A percentile compares a stretch with the other conserved stretches of the same genome.
phyloP scores from a whole-genome alignment of 2,797 vertebrate genomes.

The Falco concolor region DNA sequence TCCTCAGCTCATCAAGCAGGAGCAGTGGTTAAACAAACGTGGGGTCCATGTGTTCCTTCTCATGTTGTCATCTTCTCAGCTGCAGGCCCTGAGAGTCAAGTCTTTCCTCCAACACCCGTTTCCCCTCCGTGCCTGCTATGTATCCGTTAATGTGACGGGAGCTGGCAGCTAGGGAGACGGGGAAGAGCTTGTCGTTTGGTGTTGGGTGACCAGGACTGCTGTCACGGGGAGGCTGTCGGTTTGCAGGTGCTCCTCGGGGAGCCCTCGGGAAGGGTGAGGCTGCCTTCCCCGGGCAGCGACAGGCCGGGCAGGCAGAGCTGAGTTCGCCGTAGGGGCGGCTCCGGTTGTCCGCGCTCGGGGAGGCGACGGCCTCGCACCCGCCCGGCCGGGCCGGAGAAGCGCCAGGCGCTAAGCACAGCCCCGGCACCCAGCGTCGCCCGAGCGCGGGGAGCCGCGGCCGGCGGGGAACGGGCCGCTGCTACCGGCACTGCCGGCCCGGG shows the following conservation, averaged over 20 bases:
- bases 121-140: rapidly evolving
- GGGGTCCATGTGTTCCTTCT: neutral
- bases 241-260: neutral
- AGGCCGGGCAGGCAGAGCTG: too few relatives aligned
- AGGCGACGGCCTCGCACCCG: rapidly evolving
- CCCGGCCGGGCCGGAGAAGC: neutral
- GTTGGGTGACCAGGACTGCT: rapidly evolving
- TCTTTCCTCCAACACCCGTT: neutral
- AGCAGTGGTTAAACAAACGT: neutral
- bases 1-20: neutral
- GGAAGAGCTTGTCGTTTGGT: rapidly evolving
- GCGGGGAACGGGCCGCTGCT: too few relatives aligned
- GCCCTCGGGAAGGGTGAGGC: rapidly evolving
- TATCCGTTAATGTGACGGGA: rapidly evolving
- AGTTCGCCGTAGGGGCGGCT: neutral
- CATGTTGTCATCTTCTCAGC: neutral
- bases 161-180: rapidly evolving
- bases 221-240: rapidly evolving
- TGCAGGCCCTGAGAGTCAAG: neutral
- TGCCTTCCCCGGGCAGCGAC: rapidly evolving
- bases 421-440: neutral
- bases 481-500: too few relatives aligned
- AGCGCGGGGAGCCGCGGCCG: neutral
- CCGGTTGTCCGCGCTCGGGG: neutral
- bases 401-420: neutral